Evolutionary conservation across 2,113 vertebrate genomes (phyloP).

Genomic region (Hippolais icterina): DNA sequence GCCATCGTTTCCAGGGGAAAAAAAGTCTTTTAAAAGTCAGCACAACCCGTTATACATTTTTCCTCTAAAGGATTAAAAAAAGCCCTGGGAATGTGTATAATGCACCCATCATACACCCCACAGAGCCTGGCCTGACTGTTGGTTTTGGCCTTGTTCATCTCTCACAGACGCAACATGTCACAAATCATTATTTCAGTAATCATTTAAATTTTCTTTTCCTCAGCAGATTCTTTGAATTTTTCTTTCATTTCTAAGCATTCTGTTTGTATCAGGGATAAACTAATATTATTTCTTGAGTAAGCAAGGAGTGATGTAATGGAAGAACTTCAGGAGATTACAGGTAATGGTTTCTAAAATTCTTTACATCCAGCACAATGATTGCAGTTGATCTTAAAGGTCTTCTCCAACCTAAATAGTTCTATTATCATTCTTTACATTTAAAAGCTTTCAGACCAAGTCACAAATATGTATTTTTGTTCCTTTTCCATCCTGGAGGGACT

Average conservation of each 20-base stretch:
- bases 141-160: not conserved
- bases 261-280: not conserved
- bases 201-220: not conserved
- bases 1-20: fast-evolving
- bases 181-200: not conserved
- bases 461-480: not conserved
- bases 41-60: fast-evolving
- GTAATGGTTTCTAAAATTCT: not conserved
- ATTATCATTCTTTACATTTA: not conserved
- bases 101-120: fast-evolving
- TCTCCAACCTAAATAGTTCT: not conserved
- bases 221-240: not conserved
- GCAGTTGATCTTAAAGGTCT: not conserved
- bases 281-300: not conserved
- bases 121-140: not conserved
- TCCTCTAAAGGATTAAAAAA: not conserved
- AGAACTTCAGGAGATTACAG: not conserved
- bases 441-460: not conserved
- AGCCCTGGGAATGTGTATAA: fast-evolving
- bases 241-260: not conserved
- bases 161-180: not conserved
- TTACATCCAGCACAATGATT: not conserved
- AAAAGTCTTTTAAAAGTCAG: fast-evolving
- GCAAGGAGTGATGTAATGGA: not conserved
- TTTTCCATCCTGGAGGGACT: fast-evolving